These are phyloP conservation scores for Phorcus lineatus DNA, from an alignment of 2,888 invertebrate species.

Conservation along the genomic window DNA sequence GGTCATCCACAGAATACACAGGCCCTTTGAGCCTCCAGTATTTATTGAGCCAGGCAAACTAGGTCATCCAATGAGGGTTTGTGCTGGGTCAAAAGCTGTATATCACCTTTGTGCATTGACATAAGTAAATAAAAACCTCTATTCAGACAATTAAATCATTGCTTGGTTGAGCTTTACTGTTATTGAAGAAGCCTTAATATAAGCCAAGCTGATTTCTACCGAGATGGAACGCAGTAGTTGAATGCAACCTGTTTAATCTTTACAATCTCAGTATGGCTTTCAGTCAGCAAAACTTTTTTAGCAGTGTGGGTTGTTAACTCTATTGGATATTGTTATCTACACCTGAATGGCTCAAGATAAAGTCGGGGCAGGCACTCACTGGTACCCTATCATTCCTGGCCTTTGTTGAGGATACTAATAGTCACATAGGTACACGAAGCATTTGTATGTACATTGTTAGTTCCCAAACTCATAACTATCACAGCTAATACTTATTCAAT, in stretches of 20 bases:
- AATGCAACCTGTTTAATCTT: not conserved
- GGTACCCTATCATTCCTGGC: too few relatives aligned
- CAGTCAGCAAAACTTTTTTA: not conserved
- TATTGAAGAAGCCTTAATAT: not conserved
- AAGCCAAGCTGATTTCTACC: not conserved
- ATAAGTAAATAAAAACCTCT: slow-evolving; percentile 10
- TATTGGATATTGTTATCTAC: not conserved
- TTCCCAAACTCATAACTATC: too few relatives aligned
- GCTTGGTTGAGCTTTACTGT: not conserved
- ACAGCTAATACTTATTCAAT: too few relatives aligned
- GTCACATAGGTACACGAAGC: too few relatives aligned
- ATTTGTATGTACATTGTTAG: too few relatives aligned
- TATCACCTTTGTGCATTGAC: not conserved
- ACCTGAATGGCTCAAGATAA: too few relatives aligned
- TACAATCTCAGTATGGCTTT: not conserved
- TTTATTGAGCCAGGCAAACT: not conserved
- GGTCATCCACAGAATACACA: slow-evolving; percentile 18
- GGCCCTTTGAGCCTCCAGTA: not conserved
- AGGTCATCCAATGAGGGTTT: not conserved
- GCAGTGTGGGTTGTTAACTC: not conserved
- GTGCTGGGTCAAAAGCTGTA: slow-evolving; percentile 7
- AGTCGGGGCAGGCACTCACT: too few relatives aligned
- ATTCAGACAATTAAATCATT: not conserved
- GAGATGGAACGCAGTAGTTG: not conserved
- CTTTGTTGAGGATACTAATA: too few relatives aligned